These are phyloP conservation scores for Microctonus brassicae DNA, from an alignment of 2,888 invertebrate species.

Conservation along the genomic window DNA sequence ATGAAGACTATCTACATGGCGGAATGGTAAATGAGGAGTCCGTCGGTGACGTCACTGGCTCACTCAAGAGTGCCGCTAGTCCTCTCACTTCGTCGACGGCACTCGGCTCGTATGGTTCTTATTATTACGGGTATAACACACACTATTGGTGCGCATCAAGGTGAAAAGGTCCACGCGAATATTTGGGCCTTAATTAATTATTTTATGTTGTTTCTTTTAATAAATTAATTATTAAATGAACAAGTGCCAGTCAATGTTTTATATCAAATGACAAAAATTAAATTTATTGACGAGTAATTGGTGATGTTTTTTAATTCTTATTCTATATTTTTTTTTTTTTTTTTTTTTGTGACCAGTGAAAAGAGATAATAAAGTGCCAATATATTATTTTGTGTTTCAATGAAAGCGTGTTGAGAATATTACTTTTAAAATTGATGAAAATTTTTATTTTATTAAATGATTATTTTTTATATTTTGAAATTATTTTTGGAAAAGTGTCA, in stretches of 20 bases:
- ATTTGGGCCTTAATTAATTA: neutral
- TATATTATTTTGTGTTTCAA: neutral
- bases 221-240: neutral
- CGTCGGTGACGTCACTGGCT: conserved; percentile 62
- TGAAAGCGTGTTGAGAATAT: neutral
- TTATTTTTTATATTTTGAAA: neutral
- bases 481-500: conserved; percentile 19
- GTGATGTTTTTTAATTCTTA: neutral
- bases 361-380: neutral
- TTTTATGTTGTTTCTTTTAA: neutral
- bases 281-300: neutral
- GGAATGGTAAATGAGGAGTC: conserved; percentile 40
- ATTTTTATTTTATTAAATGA: neutral
- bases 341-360: neutral
- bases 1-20: conserved; percentile 28
- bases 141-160: neutral
- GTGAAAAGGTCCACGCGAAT: neutral
- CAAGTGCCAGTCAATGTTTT: neutral
- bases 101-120: conserved; percentile 59
- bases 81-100: conserved; percentile 65
- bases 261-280: neutral
- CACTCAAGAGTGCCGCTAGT: conserved; percentile 61
- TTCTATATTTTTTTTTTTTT: neutral
- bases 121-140: conserved; percentile 41
- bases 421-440: neutral